Percentiles rank a stretch among this genome's conserved stretches.
Evolutionary conservation across 2,888 invertebrate genomes (phyloP).

Genomic region (Celastrina argiolus): DNA sequence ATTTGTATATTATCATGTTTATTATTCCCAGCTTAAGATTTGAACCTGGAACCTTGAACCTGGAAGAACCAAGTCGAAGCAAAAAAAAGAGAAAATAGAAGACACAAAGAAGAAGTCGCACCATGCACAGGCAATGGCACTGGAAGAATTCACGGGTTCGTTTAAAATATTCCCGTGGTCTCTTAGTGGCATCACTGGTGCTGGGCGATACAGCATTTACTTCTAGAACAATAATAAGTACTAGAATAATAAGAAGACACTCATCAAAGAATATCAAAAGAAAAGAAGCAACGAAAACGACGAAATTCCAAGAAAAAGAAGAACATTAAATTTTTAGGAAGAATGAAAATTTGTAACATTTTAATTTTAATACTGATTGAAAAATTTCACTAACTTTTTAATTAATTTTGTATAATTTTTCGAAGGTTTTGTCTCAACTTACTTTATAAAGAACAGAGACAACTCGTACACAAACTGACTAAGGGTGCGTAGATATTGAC

Average conservation of each 20-base stretch:
- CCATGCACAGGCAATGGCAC: conserved; percentile 87
- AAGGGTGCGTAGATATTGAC: no score
- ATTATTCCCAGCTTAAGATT: background rate
- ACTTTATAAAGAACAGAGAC: no score
- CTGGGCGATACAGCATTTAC: conserved; percentile 56
- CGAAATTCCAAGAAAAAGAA: background rate
- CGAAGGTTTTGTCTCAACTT: no score
- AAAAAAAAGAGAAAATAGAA: conserved; percentile 27
- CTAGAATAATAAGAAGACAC: conserved; percentile 6
- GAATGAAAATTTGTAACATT: no score
- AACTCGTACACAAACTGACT: no score
- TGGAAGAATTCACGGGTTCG: conserved; percentile 91
- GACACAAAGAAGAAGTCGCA: conserved; percentile 51
- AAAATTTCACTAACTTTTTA: no score
- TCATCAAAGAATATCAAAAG: background rate
- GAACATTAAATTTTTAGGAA: no score
- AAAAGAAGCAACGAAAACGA: background rate
- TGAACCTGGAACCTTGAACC: background rate
- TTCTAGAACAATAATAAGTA: background rate
- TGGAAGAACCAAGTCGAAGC: conserved; percentile 1
- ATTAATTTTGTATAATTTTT: no score
- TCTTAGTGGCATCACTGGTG: conserved; percentile 84
- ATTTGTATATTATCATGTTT: background rate
- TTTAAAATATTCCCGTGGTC: conserved; percentile 80
- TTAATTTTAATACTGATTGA: no score